These are phyloP conservation scores for Gambusia affinis DNA, from an alignment of 2,113 vertebrate genomes.

Conservation along the genomic window DNA sequence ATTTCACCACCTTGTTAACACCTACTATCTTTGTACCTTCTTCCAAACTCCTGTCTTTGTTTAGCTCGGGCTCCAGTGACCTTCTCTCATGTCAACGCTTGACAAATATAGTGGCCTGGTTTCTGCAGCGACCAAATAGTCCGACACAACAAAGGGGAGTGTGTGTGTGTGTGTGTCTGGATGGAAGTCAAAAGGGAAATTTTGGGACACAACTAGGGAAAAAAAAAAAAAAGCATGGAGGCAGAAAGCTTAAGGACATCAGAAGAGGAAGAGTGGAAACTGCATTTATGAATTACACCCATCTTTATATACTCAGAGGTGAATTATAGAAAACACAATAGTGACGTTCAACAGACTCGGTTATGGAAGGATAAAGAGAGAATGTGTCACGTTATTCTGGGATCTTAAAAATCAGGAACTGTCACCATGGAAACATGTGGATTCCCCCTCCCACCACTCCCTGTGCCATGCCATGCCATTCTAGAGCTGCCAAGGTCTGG, in stretches of 20 bases:
- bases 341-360: neutral
- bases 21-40: slow-evolving; percentile 29
- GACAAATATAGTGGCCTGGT: slow-evolving; percentile 77
- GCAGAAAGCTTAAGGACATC: slow-evolving; percentile 20
- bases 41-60: slow-evolving; percentile 56
- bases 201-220: slow-evolving; percentile 39
- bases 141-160: slow-evolving; percentile 69
- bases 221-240: slow-evolving; percentile 19
- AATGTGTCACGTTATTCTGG: slow-evolving; percentile 70
- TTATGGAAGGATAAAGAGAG: slow-evolving; percentile 40
- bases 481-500: slow-evolving; percentile 51
- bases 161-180: slow-evolving; percentile 30
- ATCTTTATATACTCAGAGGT: neutral
- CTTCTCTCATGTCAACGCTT: slow-evolving; percentile 78
- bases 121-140: slow-evolving; percentile 80
- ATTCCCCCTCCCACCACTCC: slow-evolving; percentile 63
- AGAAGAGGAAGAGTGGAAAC: neutral
- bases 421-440: slow-evolving; percentile 70
- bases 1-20: neutral
- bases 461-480: slow-evolving; percentile 42
- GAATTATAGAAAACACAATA: too few relatives aligned
- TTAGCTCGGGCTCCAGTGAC: slow-evolving; percentile 73
- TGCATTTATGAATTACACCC: neutral
- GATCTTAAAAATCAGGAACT: neutral
- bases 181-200: slow-evolving; percentile 36